Conservation (phyloP, 2,113 vertebrate species). For the Paralichthys olivaceus region DNA sequence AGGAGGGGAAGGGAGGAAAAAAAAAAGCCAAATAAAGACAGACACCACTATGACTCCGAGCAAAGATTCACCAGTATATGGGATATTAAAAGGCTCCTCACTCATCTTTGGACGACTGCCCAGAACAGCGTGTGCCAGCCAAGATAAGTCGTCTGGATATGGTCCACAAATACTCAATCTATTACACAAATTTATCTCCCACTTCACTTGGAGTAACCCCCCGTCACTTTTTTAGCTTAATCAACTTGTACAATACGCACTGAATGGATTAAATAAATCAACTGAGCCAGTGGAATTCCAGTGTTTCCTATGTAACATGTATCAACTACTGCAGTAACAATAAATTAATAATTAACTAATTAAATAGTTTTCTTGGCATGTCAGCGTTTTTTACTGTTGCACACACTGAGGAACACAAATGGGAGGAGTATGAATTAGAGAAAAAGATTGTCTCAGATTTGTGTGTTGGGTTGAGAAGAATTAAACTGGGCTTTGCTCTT, state of each 20-base stretch:
- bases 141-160: conserved; percentile 41
- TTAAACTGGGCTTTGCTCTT: conserved; percentile 38
- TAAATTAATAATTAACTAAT: conserved; percentile 34
- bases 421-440: not conserved
- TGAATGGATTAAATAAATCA: conserved; percentile 24
- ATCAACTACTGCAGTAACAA: conserved; percentile 21
- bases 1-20: not conserved
- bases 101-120: conserved; percentile 47
- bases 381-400: conserved; percentile 15
- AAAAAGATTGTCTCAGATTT: conserved; percentile 1
- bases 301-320: conserved; percentile 36
- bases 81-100: conserved; percentile 44
- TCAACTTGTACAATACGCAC: conserved; percentile 42
- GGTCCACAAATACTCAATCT: conserved; percentile 45
- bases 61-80: conserved; percentile 29
- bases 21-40: conserved; percentile 30
- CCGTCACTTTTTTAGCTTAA: conserved; percentile 15
- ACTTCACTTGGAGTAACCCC: conserved; percentile 18
- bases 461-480: not conserved
- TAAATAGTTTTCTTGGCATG: conserved; percentile 16
- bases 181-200: conserved; percentile 41
- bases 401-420: not conserved
- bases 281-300: conserved; percentile 6
- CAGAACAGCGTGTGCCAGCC: conserved; percentile 39
- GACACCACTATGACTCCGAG: conserved; percentile 19